phyloP scores from a whole-genome alignment of 23 tunicate species.

The Halocynthia aurantium region DNA sequence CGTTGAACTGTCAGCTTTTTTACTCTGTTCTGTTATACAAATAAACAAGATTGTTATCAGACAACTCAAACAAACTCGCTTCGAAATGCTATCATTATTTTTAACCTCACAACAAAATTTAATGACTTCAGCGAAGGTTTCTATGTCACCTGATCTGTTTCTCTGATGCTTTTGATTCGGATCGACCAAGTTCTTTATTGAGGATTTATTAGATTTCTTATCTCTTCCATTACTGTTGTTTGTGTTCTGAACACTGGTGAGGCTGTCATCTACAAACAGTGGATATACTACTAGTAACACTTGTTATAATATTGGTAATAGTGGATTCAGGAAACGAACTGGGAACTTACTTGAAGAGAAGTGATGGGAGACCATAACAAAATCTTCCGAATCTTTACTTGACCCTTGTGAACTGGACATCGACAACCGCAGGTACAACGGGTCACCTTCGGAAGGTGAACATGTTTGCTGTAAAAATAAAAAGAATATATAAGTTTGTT shows the following conservation, averaged over 20 bases:
- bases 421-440: slow-evolving; percentile 35
- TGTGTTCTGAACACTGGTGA: background rate
- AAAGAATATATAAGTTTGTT: too few species aligned
- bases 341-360: slow-evolving; percentile 32
- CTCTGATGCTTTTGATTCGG: too few species aligned
- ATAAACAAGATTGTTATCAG: too few species aligned
- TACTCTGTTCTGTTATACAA: too few species aligned
- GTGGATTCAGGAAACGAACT: background rate
- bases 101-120: too few species aligned
- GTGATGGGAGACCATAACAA: slow-evolving; percentile 67
- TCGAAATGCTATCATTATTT: too few species aligned
- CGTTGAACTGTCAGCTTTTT: too few species aligned
- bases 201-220: background rate
- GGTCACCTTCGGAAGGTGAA: slow-evolving; percentile 28
- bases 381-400: slow-evolving; percentile 62
- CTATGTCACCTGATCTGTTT: too few species aligned
- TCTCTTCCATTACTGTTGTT: slow-evolving; percentile 10
- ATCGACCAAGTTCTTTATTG: background rate
- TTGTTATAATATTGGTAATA: background rate
- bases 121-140: too few species aligned
- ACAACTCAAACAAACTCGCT: too few species aligned
- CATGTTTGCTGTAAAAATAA: background rate
- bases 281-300: background rate
- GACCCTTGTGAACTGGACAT: slow-evolving; percentile 32
- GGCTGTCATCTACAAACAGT: slow-evolving; percentile 3